Evolutionary conservation across 2,797 vertebrate genomes (phyloP).

Genomic region (Odontamblyopus rebecca): DNA sequence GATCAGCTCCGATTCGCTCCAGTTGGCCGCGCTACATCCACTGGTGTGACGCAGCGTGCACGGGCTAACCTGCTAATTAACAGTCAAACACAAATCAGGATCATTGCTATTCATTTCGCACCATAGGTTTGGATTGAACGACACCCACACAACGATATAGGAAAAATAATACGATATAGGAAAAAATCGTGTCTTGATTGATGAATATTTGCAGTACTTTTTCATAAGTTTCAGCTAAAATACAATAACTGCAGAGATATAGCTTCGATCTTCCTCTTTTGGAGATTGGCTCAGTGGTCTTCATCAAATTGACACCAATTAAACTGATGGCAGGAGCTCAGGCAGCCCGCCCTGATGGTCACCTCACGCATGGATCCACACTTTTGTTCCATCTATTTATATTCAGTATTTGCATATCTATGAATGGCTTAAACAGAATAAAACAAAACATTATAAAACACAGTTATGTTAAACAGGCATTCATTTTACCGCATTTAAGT

Average conservation of each 20-base stretch:
- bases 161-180: neutral
- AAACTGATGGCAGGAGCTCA: constrained; percentile 1
- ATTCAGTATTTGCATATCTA: neutral
- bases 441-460: neutral
- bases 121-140: neutral
- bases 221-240: neutral
- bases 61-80: constrained; percentile 9
- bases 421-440: neutral
- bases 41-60: constrained; percentile 8
- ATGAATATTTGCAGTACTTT: neutral
- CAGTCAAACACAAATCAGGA: neutral
- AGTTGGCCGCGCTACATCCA: constrained; percentile 2
- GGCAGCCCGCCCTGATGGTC: neutral
- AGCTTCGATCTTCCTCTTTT: neutral
- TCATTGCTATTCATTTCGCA: neutral
- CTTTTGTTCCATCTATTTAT: neutral
- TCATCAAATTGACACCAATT: constrained; percentile 8
- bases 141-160: neutral
- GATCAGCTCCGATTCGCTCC: constrained; percentile 25
- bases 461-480: neutral
- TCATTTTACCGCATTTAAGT: too few species aligned
- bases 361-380: constrained; percentile 2
- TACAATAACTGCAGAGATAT: neutral
- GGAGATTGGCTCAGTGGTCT: neutral
- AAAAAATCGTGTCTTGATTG: neutral